phyloP scores from a whole-genome alignment of 2,113 vertebrate genomes.

The Alouatta palliata region DNA sequence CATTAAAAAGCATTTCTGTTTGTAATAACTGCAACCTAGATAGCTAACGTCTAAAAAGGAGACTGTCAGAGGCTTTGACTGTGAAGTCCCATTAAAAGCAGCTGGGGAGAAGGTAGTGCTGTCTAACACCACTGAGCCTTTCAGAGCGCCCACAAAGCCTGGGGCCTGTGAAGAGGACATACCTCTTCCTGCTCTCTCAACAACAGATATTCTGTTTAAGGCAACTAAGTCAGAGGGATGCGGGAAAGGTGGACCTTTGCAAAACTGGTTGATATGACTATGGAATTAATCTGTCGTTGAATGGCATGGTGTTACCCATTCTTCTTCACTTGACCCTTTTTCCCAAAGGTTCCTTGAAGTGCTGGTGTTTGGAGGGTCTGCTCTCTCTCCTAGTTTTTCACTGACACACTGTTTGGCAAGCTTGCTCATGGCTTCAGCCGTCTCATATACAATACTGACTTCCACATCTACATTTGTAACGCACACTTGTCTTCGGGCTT shows the following conservation, averaged over 20 bases:
- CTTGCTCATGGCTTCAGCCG: background rate
- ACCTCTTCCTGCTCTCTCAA: background rate
- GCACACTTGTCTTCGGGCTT: background rate
- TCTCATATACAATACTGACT: background rate
- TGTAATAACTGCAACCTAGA: constrained; percentile 43
- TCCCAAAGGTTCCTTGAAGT: background rate
- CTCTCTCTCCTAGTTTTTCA: background rate
- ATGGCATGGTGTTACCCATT: background rate
- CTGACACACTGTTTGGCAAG: background rate
- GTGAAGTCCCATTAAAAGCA: background rate
- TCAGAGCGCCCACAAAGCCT: background rate
- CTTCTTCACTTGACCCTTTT: background rate
- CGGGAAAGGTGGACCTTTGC: background rate
- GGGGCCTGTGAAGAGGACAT: background rate
- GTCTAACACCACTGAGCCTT: background rate
- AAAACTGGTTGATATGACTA: background rate
- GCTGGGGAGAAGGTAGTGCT: background rate
- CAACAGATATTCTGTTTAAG: background rate
- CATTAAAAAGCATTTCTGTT: constrained; percentile 43
- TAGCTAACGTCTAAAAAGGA: constrained; percentile 25
- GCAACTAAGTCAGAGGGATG: background rate
- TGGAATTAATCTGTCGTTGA: background rate
- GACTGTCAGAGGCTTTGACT: background rate
- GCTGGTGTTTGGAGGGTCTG: background rate
- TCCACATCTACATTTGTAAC: background rate